Evolutionary conservation across 1,140 invertebrate species (phyloP).

Genomic region (Hyles euphorbiae): DNA sequence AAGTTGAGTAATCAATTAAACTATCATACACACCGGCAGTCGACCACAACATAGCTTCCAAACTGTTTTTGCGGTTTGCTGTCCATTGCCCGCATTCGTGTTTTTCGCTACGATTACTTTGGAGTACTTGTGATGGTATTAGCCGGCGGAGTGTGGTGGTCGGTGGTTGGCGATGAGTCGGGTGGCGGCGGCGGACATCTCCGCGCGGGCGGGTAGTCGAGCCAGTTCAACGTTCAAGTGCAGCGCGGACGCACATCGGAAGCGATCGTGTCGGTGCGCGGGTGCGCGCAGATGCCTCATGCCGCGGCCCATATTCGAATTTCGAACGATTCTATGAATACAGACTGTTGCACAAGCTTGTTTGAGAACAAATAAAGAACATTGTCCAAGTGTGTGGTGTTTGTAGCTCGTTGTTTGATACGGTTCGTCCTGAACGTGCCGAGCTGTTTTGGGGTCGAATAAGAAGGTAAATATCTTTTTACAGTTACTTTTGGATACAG

Average conservation of each 20-base stretch:
- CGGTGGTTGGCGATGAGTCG: slow-evolving; percentile 10
- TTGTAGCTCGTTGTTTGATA: slow-evolving; percentile 32
- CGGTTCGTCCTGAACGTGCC: slow-evolving; percentile 25
- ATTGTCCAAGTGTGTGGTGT: slow-evolving; percentile 38
- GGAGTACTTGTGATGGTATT: slow-evolving; percentile 23
- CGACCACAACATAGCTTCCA: slow-evolving; percentile 50
- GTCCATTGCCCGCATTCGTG: slow-evolving; percentile 42
- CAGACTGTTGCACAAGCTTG: slow-evolving; percentile 24
- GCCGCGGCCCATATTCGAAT: slow-evolving; percentile 35
- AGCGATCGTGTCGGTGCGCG: slow-evolving; percentile 30
- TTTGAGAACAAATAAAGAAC: slow-evolving; percentile 26
- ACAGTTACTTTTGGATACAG: slow-evolving; percentile 18
- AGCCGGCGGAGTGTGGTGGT: slow-evolving; percentile 24
- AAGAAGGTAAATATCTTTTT: slow-evolving; percentile 38
- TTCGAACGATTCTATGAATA: slow-evolving; percentile 21
- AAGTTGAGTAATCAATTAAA: slow-evolving; percentile 37
- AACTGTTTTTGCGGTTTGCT: slow-evolving; percentile 51
- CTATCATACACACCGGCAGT: slow-evolving; percentile 35
- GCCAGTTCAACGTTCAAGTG: slow-evolving; percentile 63
- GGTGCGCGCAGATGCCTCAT: slow-evolving; percentile 37
- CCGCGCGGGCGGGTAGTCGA: slow-evolving; percentile 42
- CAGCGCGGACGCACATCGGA: slow-evolving; percentile 52
- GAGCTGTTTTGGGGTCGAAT: slow-evolving; percentile 37
- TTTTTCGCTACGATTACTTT: slow-evolving; percentile 39
- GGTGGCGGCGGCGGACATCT: slow-evolving; percentile 24